Base-by-base conservation (phyloP, 53 echinoderm and acorn worm species). In the Zoroaster sp. region DNA sequence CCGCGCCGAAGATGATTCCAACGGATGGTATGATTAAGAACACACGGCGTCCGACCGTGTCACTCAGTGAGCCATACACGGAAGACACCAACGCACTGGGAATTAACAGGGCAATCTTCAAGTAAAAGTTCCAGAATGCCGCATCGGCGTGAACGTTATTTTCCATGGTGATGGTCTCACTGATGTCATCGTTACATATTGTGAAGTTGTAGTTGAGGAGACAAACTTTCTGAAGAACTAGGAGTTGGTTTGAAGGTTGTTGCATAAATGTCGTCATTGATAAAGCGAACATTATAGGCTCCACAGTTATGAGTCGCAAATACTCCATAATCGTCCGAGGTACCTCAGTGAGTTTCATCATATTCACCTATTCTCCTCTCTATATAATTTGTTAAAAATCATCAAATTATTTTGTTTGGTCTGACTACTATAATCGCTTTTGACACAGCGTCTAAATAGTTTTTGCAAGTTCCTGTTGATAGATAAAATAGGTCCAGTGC, bases 181-280 rank as follows among this genome's bases (percentile, higher is more conserved):
- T 53, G 3, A 66, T 17, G 20, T 85, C 51, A 46, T 69, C 55
- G 28, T 51, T 43, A 49, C 88, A 91, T 0, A 88, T 42, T 28
- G 36, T 86, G 42, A 28, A 30, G 31, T 91, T 74, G 44, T 78
- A 46, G 7, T 68, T 39, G n/a, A 36, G 32, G 2, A 83, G 83
- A 42, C 94, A 94, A 14, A 94, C 90, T 68, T 94, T 94, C 40
- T 90, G 92, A 11, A 94, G 72, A 40, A 94, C 86, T 37, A 94
- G 77, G 36, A 87, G 92, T 63, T 94, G 94, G 9, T 89, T 78
- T 66, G 74, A 63, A 0, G 94, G 94, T 8, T 72, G 55, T 35
- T 94, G 94, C 51, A 94, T 92, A 47, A 95, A 90, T n/a, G 92
- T 69, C 4, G 74, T 87, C 20, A 87, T 66, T 75, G 81, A 90